Percentiles rank a stretch among this genome's conserved stretches.
Evolutionary conservation across 2,888 invertebrate genomes (phyloP).

Genomic region (Dione vanillae): DNA sequence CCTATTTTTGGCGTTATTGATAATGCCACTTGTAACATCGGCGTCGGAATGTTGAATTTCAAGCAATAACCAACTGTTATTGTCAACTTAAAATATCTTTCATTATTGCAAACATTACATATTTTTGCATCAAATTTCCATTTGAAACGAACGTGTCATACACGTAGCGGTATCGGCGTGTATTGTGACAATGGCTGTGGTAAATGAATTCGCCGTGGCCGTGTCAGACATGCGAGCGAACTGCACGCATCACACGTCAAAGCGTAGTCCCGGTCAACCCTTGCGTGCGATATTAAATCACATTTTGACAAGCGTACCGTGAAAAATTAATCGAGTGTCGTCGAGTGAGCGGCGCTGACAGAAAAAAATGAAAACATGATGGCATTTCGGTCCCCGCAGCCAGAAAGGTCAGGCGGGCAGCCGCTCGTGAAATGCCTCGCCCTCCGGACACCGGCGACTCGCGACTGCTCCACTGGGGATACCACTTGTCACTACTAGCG

Average conservation of each 20-base stretch:
- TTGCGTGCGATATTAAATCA: conserved; percentile 78
- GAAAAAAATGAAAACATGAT: conserved; percentile 77
- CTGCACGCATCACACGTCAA: conserved; percentile 75
- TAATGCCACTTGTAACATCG: conserved; percentile 72
- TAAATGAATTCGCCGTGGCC: conserved; percentile 42
- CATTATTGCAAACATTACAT: conserved; percentile 41
- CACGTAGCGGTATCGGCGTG: conserved; percentile 3
- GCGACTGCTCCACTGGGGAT: conserved; percentile 64
- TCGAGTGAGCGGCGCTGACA: conserved; percentile 67
- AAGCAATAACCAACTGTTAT: conserved; percentile 51
- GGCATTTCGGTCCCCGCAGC: conserved; percentile 80
- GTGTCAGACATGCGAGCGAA: conserved; percentile 39
- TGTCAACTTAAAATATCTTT: conserved; percentile 46
- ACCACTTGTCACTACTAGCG: conserved; percentile 48
- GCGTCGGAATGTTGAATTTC: conserved; percentile 51
- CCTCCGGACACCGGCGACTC: conserved; percentile 60
- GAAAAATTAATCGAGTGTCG: conserved; percentile 84
- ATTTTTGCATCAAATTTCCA: conserved; percentile 31
- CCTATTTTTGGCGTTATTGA: conserved; percentile 80
- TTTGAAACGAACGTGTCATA: conserved; percentile 17
- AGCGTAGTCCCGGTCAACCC: conserved; percentile 68
- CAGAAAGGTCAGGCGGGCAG: conserved; percentile 78
- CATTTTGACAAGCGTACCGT: conserved; percentile 84
- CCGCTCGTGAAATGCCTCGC: conserved; percentile 80
- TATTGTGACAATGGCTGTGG: conserved; percentile 29